Evolutionary conservation across 2,797 vertebrate genomes (phyloP), one percentile per base, ranked within the genome.

Genomic region (Galaxias olidus): DNA sequence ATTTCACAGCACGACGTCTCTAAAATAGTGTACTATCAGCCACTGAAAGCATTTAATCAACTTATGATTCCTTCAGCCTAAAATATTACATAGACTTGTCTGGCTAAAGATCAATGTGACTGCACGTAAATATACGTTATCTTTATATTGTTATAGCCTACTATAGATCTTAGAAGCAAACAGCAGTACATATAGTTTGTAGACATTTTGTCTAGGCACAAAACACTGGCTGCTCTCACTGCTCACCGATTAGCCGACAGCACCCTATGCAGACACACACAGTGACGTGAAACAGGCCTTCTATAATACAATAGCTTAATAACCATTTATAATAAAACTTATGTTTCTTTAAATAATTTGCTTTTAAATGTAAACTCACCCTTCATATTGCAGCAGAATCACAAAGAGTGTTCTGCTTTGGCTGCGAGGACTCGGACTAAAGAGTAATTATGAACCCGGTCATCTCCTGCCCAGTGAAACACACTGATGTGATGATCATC

Each of bases 1-100:
- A 87, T 87, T 77, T 66, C 72, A 44, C 54, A 67, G 66, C 55
- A 60, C 12, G 44, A 51, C 44, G 41, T 61, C 9, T 15, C 66
- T 74, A 44, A 69, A 78, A 82, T 11, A 50, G 30, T 30, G 30
- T 30, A 30, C 30, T 6, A 30, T 30, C 30, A 30, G 30, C 30
- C 30, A 3, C 6, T 30, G 6, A 30, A 30, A 30, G 30, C 30
- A 2, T 30, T 30, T 30, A 30, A 30, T 30, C 30, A 30, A 30
- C 30, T 30, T 30, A 30, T 30, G 30, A 30, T 30, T 30, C 30
- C 30, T 3, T 30, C 30, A 30, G 30, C 30, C 30, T 30, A 30
- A 3, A n/a, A n/a, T n/a, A n/a, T n/a, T n/a, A n/a, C n/a, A n/a
- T n/a, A n/a, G n/a, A n/a, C n/a, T n/a, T n/a, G n/a, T n/a, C n/a